Evolutionary conservation across 2,113 vertebrate genomes (phyloP), one percentile per base, ranked within the genome.

Genomic region (Sylvia atricapilla): DNA sequence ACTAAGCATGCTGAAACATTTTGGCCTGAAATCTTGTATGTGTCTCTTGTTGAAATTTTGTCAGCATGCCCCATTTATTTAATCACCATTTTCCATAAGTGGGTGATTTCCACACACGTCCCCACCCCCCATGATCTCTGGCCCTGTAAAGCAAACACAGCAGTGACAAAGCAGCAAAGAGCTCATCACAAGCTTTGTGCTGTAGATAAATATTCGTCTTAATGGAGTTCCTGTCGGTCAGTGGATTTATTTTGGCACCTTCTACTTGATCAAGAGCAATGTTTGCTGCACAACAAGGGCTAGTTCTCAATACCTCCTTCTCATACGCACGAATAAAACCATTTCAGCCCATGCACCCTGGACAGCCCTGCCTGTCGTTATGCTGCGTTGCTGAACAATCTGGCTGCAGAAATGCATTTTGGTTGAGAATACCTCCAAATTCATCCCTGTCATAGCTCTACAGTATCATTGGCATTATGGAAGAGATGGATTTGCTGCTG

Each of bases 251-350:
- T 95, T 88, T 89, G 95, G 87, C 94, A 92, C 84, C 83, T 91
- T 90, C 69, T 94, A 59, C 87, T 70, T 94, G 94, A 91, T 87
- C 69, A 67, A 91, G 86, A 95, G 78, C 69, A 84, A 88, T 43
- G 84, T 92, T 89, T 82, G 92, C 72, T 30, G 11, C 66, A 68
- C 76, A 92, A 84, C 89, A 97, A 97, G 96, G 96, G 96, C 96
- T 97, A 96, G 87, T 92, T 97, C 72, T 95, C 83, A 81, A 46
- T 95, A 96, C 90, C 90, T 95, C 94, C 87, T 93, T 81, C 55
- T 86, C 87, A 37, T 74, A 73, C 2, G 31, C 87, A 66, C 15
- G 24, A 95, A 70, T 88, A 14, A 64, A 93, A 56, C 1, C 2
- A n/a, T 94, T 85, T 70, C 68, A 88, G 82, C 78, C 91, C 44